These are phyloP conservation scores for Thereuonema tuberculata DNA, from an alignment of 1,140 invertebrate genomes.

Conservation along the genomic window DNA sequence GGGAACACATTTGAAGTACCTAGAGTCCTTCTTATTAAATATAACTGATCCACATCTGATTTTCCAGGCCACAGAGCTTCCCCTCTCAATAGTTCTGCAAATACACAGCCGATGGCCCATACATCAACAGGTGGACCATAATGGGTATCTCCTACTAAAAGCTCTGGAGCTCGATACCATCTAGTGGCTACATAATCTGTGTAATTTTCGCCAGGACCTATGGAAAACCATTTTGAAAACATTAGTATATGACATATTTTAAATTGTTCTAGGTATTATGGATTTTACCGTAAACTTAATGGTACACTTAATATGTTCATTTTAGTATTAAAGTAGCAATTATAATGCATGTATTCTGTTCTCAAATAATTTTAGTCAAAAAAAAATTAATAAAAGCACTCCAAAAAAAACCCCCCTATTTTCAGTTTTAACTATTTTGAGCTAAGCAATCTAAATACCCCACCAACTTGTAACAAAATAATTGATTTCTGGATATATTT, in stretches of 20 bases:
- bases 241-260: conserved; percentile 5
- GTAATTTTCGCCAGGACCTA: conserved; percentile 83
- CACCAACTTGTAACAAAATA: too few relatives aligned
- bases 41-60: conserved; percentile 96
- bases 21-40: conserved; percentile 76
- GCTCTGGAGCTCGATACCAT: conserved; percentile 94
- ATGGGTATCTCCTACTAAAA: conserved; percentile 91
- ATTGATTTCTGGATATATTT: too few relatives aligned
- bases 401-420: too few relatives aligned
- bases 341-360: too few relatives aligned
- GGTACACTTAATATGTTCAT: too few relatives aligned
- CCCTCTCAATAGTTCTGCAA: conserved; percentile 88
- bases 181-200: conserved; percentile 98
- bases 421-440: too few relatives aligned
- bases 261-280: conserved; percentile 1
- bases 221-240: too few relatives aligned
- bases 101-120: conserved; percentile 93
- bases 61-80: conserved; percentile 95
- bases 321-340: too few relatives aligned
- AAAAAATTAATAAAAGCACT: too few relatives aligned
- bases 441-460: too few relatives aligned
- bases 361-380: too few relatives aligned
- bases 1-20: conserved; percentile 31
- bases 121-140: conserved; percentile 96
- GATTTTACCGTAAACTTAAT: too few relatives aligned